Base-by-base conservation (phyloP, 2,888 invertebrate genomes). In the Choristoneura rosaceana region DNA sequence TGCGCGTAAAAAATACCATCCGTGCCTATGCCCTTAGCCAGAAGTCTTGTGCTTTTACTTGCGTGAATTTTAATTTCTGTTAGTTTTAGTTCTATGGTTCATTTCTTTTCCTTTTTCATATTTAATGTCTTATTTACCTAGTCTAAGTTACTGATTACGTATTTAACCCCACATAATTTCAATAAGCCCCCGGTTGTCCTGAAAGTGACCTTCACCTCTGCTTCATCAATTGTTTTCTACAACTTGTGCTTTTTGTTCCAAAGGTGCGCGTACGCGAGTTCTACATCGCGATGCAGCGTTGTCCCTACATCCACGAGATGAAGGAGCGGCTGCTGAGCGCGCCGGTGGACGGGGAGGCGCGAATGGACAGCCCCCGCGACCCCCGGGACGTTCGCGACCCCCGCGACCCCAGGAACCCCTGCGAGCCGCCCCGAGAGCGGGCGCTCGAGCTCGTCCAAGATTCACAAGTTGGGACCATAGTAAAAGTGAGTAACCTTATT, bases 231-330 rank as follows among this genome's bases (percentile, higher is more conserved):
- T 47, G 47, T 47, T 52, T 15, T 12, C 33, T 45, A 45, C n/a
- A 62, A 45, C 7, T 38, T 33, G 15, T 14, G 3, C 8, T 1
- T 25, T 62, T 45, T 45, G 14, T 14, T 15, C 38, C 7, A 45
- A 43, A 94, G 94, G 94, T 94, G 83, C 94, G 94, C 89, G 94
- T 94, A 50, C 94, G 94, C 91, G 93, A 92, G 88, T 93, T 93
- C 83, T 90, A 90, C 89, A 94, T 95, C 95, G 96, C 95, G 92
- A 97, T 97, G 97, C 97, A 97, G 95, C 96, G 97, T 94, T 98
- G 97, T 95, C 98, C 98, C 86, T 98, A 98, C 95, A 96, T 98
- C 93, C 97, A 97, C 95, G 98, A 98, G 96, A 98, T 98, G 98
- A 97, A 97, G 95, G 97, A 98, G 96, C 97, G 98, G 86, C 95